Conservation (phyloP, 2,797 vertebrate genomes). For the Novumbra hubbsi region DNA sequence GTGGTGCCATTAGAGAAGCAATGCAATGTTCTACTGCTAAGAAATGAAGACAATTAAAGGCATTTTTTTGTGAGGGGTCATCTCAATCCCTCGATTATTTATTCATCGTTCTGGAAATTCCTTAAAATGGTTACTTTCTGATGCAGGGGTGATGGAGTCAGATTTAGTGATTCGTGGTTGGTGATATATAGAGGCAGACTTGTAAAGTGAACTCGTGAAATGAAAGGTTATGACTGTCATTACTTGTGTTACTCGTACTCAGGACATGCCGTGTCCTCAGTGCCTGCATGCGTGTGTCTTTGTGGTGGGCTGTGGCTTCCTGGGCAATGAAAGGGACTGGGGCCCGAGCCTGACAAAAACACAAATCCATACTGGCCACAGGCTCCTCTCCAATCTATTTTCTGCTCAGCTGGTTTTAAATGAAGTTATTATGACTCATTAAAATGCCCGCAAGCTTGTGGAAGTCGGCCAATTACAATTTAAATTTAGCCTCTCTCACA, state of each 20-base stretch:
- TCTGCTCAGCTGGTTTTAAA: conserved; percentile 99
- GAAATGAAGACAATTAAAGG: conserved; percentile 31
- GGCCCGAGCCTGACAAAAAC: conserved; percentile 78
- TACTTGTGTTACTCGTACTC: background rate
- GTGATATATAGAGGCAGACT: background rate
- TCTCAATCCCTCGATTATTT: too few relatives aligned
- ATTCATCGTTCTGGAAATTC: background rate
- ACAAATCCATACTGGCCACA: conserved; percentile 98
- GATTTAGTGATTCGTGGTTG: background rate
- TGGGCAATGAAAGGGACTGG: conserved; percentile 76
- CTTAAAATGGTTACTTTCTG: background rate
- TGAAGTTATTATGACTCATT: conserved; percentile 99
- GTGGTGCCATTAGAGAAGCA: conserved; percentile 78
- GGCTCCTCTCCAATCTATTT: conserved; percentile 99
- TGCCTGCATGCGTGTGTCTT: background rate
- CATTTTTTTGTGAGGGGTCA: conserved; percentile 30
- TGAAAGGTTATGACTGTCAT: background rate
- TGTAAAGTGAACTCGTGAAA: background rate
- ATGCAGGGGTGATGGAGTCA: background rate
- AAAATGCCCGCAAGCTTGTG: conserved; percentile 99
- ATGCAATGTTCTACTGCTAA: conserved; percentile 44
- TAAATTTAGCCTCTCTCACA: conserved; percentile 91
- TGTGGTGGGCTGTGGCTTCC: conserved; percentile 59
- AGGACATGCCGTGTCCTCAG: background rate
- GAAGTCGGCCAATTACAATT: conserved; percentile 99